These are phyloP conservation scores for Anthopleura xanthogrammica DNA, from an alignment of 92 coral and sea anemone species.

Conservation along the genomic window DNA sequence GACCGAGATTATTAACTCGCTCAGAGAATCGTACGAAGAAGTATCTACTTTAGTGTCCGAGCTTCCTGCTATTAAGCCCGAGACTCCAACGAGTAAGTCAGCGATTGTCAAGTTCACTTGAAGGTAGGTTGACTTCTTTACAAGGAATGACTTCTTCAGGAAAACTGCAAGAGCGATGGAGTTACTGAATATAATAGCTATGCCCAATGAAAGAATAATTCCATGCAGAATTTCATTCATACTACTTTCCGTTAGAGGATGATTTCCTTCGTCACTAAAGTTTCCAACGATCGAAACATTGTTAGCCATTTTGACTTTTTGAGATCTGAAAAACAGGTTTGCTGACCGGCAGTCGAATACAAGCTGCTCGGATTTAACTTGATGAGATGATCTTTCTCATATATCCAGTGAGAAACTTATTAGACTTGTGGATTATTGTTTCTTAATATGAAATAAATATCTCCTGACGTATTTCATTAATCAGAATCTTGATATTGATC, in stretches of 20 bases:
- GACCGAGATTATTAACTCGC: not conserved
- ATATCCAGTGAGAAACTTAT: too few relatives aligned
- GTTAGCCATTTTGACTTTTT: too few relatives aligned
- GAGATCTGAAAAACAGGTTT: too few relatives aligned
- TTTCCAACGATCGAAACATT: too few relatives aligned
- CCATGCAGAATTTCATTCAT: not conserved
- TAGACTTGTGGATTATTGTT: too few relatives aligned
- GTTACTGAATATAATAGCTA: constrained; percentile 4
- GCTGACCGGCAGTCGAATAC: too few relatives aligned
- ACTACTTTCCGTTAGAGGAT: not conserved
- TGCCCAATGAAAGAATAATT: not conserved
- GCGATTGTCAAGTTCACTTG: constrained; percentile 7
- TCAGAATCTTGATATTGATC: too few relatives aligned
- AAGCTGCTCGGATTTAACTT: too few relatives aligned
- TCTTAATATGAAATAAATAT: too few relatives aligned
- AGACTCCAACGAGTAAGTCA: constrained; percentile 17
- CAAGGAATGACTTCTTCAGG: constrained; percentile 15
- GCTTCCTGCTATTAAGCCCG: not conserved
- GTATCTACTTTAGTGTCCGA: not conserved
- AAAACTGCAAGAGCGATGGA: constrained; percentile 13
- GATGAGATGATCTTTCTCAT: too few relatives aligned
- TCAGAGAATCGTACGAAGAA: not conserved
- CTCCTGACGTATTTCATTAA: too few relatives aligned
- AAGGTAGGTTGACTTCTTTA: constrained; percentile 22
- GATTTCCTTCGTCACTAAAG: not conserved